phyloP scores from a whole-genome alignment of 2,888 invertebrate genomes.

The Drosophila kuntzei region DNA sequence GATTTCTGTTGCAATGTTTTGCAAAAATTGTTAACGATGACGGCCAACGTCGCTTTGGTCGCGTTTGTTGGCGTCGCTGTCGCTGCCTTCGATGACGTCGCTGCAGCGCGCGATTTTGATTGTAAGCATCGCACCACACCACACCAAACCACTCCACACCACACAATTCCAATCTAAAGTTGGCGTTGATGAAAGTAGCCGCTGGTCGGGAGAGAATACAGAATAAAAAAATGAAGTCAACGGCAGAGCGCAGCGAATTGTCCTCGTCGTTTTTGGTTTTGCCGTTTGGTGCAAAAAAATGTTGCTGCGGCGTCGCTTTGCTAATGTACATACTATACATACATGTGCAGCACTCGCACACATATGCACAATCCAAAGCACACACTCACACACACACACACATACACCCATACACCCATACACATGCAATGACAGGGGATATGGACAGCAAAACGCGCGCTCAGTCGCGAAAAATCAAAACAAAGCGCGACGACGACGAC shows the following conservation, averaged over 20 bases:
- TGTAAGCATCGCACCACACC: conserved; percentile 42
- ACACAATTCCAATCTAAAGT: conserved; percentile 30
- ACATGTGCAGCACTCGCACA: conserved; percentile 50
- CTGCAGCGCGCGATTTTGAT: conserved; percentile 68
- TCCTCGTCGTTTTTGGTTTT: conserved; percentile 77
- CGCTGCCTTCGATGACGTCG: conserved; percentile 58
- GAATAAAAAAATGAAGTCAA: conserved; percentile 20
- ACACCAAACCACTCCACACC: conserved; percentile 7
- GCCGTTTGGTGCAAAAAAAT: conserved; percentile 67
- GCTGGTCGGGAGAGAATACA: conserved; percentile 60
- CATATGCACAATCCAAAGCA: conserved; percentile 70
- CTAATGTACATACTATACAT: conserved; percentile 70
- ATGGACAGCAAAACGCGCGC: conserved; percentile 61
- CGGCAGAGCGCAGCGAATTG: conserved; percentile 70
- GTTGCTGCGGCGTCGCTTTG: conserved; percentile 63
- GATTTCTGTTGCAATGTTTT: conserved; percentile 84
- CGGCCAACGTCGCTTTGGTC: conserved; percentile 59
- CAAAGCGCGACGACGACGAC: conserved; percentile 73
- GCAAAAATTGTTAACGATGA: conserved; percentile 82
- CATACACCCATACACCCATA: conserved; percentile 42
- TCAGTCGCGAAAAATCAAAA: conserved; percentile 81
- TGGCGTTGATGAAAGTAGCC: conserved; percentile 71
- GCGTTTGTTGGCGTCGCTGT: conserved; percentile 62
- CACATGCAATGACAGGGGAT: conserved; percentile 32
- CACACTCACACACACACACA: conserved; percentile 40